Evolutionary conservation across 2,888 invertebrate genomes (phyloP), one percentile per base, ranked within the genome.

Genomic region (Gari tellinella): DNA sequence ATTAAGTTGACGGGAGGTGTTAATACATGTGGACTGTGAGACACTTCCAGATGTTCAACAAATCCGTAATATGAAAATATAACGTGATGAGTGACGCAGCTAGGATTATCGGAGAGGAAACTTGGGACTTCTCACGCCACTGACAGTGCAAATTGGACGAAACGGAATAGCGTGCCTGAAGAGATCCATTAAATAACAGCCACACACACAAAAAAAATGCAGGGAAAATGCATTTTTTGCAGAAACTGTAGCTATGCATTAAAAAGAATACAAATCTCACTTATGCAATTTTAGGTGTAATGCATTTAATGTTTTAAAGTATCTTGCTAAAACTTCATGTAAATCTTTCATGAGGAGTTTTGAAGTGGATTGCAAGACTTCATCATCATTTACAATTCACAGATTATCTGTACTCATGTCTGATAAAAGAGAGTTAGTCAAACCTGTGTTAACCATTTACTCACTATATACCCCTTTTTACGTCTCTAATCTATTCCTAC

Each of bases 1-100:
- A 72, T 72, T 72, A 65, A 61, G 61, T 58, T 72, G 61, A 72
- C 56, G 51, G 43, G 49, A 55, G 46, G 49, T 41, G 61, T 37
- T 72, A 65, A 65, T 65, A 60, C 56, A 66, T 60, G 72, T 53
- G 37, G 41, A 41, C 65, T 56, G 15, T 43, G 49, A 31, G 55
- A 48, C 49, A 41, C 8, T n/a, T 49, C 65, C 72, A 72, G 72
- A 72, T 72, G 72, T 65, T 65, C 69, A 37, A 58, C 41, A 52
- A 48, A 58, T 41, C 58, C 15, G 12, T 51, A 25, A 51, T 51
- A 25, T 51, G 17, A 23, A 51, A 51, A 51, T 26, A 51, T n/a
- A 51, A 23, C 48, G 48, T 48, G 48, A 48, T 23, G 14, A 48
- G 19, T 48, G 48, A 48, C 21, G 48, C 17, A 48, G 17, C 23